Base-by-base conservation (phyloP, 2,797 vertebrate species). In the Amniataba percoides region DNA sequence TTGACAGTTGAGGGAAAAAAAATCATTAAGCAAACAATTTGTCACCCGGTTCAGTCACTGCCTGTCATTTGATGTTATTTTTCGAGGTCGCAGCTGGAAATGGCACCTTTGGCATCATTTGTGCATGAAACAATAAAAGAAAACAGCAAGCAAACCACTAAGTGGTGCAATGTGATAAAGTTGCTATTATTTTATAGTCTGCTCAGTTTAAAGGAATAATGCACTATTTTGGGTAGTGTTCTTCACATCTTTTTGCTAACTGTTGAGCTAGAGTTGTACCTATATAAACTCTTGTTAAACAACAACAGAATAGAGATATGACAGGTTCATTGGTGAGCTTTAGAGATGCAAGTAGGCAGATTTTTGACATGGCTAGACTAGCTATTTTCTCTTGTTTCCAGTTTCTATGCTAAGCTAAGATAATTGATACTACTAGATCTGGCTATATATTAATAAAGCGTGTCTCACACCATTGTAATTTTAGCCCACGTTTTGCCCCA, bases 381-480 rank as follows among this genome's bases (percentile, higher is more conserved):
- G 34, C 49, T 45, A 14, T 60, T 46, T 55, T 25, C 57, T 13
- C 39, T n/a, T 7, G 12, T 73, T 56, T 34, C 42, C 39, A 59
- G 3, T 49, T 65, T 46, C 31, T 31, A 23, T 76, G 13, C 51
- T 69, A 55, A 70, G 23, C 59, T 68, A 61, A 49, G 62, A 34
- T 40, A 31, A 25, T 36, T n/a, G 7, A 23, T 31, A 31, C 25
- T 49, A 5, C 7, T 5, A 40, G 49, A 18, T 56, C n/a, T 52
- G 46, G 9, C 25, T 52, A 23, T 9, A 16, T n/a, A 49, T 14
- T 40, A 10, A 53, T 53, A 42, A 40, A 2, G n/a, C 25, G 21
- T 9, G 25, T 67, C 42, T 67, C 18, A 13, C 7, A 27, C 10
- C 0, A 34, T 14, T 13, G 34, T 36, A 36, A 36, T 36, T 9